Evolutionary conservation across 2,113 vertebrate species (phyloP), one percentile per base, ranked within the genome.

Genomic region (Motacilla tschutschensis): DNA sequence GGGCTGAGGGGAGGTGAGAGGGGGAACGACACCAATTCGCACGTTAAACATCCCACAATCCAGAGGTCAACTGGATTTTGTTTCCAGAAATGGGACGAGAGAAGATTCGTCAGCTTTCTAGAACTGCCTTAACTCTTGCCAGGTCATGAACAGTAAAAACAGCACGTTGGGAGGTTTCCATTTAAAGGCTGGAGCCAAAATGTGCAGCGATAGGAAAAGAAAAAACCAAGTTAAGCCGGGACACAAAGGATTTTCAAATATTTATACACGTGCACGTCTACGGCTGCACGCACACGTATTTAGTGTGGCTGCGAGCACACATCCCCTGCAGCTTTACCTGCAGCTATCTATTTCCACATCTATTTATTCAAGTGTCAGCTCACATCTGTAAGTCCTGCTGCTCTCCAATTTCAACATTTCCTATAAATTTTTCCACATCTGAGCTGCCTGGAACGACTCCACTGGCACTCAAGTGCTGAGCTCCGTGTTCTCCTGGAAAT

Each of bases 91-190:
- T 0, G 48, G 90, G 88, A 54, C 19, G 2, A 22, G 51, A 76
- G 72, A 26, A 74, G 83, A 46, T 60, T 38, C 4, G 1, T 79
- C 72, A 76, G 83, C 80, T 84, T 84, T 90, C 82, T 87, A 66
- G 20, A 94, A 17, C 48, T 85, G 48, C 87, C 72, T 90, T 70
- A n/a, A 50, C 55, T 79, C 67, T 8, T 66, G 83, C 90, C 90
- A 95, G 88, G 77, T 69, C 40, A 41, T 12, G 77, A 76, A 55
- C 47, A 81, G 80, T 67, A 88, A 75, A 83, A 50, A 44, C 46
- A 65, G 40, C 75, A 81, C 53, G 21, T 2, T 55, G 90, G 89
- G 86, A 79, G 33, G 19, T 66, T 91, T 82, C 75, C 71, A 83
- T 72, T 89, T 31, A 4, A 31, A n/a, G 55, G 78, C 44, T 76